These are phyloP conservation scores for Muscicapa comitata DNA, from an alignment of 2,797 vertebrate species.

Conservation along the genomic window DNA sequence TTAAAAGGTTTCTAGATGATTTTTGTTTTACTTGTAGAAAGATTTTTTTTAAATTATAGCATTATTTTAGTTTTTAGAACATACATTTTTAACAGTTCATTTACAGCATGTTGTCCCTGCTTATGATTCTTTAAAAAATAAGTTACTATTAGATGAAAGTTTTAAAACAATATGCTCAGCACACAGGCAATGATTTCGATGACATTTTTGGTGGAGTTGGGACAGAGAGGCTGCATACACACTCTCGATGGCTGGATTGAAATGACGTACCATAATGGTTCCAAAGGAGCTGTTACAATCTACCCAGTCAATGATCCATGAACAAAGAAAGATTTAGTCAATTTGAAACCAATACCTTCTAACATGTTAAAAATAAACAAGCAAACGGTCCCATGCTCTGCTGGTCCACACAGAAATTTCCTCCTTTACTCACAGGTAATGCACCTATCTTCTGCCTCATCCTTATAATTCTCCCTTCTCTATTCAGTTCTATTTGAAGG, in stretches of 20 bases:
- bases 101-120: background rate
- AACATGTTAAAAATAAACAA: constrained; percentile 54
- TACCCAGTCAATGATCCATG: constrained; percentile 49
- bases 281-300: constrained; percentile 34
- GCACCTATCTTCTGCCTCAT: background rate
- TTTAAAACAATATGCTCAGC: constrained; percentile 16
- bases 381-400: background rate
- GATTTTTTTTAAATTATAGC: fast-evolving
- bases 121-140: background rate
- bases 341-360: constrained; percentile 19
- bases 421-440: background rate
- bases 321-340: constrained; percentile 49
- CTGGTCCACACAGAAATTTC: background rate
- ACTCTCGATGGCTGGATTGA: constrained; percentile 6
- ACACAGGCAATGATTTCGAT: background rate
- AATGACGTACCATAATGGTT: constrained; percentile 33
- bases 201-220: background rate
- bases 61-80: background rate
- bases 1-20: background rate
- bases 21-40: background rate
- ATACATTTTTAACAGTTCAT: constrained; percentile 7
- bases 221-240: background rate
- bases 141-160: background rate
- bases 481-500: background rate
- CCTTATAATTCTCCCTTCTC: background rate